These are phyloP conservation scores for Eonycteris spelaea DNA, from an alignment of 2,113 vertebrate genomes.

Conservation along the genomic window DNA sequence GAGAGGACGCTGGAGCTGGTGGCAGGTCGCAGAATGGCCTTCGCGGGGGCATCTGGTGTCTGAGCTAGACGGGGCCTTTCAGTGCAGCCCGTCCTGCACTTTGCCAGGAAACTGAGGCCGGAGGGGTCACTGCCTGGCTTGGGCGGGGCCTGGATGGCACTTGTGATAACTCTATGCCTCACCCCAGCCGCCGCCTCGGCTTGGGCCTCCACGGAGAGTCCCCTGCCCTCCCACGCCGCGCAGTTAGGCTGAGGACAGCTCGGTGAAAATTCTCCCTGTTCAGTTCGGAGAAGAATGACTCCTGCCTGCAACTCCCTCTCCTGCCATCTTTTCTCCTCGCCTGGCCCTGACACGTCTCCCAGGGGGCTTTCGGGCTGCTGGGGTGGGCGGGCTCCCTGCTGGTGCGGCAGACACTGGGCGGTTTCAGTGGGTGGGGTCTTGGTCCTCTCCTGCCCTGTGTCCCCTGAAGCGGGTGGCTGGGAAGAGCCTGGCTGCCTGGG, in stretches of 20 bases:
- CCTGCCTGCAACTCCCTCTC: neutral
- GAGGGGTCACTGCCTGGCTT: neutral
- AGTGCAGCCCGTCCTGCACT: neutral
- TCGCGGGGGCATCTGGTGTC: neutral
- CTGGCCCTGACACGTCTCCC: no score
- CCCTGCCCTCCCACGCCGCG: accelerated
- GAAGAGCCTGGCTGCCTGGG: neutral
- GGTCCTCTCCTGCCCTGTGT: neutral
- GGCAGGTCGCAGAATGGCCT: neutral
- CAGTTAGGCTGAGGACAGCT: neutral
- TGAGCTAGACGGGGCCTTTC: neutral
- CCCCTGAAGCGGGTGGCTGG: neutral
- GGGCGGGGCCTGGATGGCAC: neutral
- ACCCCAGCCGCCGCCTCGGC: accelerated
- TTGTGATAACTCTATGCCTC: no score
- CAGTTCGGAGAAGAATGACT: neutral
- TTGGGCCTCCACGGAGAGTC: neutral
- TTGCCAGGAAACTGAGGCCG: neutral
- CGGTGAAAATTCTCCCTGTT: neutral
- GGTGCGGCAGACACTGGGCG: neutral
- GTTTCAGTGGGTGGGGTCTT: neutral
- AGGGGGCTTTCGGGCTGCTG: neutral
- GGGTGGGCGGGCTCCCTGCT: neutral
- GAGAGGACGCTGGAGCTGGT: accelerated
- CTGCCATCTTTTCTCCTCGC: no score